phyloP scores from a whole-genome alignment of 2,113 vertebrate genomes.

The Atrichornis clamosus region DNA sequence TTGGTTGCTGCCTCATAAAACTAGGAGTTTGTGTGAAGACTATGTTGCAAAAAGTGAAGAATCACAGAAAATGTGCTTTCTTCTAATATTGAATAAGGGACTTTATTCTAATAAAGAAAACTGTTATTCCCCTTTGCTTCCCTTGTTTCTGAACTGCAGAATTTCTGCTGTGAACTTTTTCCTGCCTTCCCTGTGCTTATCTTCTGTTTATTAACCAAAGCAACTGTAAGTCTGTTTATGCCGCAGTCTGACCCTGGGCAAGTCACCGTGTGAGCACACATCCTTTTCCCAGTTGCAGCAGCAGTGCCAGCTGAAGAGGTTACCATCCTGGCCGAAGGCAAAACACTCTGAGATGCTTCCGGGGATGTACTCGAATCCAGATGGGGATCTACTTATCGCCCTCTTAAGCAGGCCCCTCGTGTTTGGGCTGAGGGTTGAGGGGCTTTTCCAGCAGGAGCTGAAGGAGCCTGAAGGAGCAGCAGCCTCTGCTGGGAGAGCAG shows the following conservation, averaged over 20 bases:
- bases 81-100: background rate
- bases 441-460: background rate
- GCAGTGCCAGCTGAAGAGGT: background rate
- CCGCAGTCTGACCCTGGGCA: background rate
- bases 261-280: background rate
- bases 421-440: background rate
- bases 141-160: background rate
- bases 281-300: background rate
- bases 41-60: background rate
- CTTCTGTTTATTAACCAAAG: conserved; percentile 1
- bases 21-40: background rate
- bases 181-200: background rate
- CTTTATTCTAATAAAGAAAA: background rate
- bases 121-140: background rate
- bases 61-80: background rate
- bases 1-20: conserved; percentile 3
- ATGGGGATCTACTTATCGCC: background rate
- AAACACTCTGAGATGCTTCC: background rate
- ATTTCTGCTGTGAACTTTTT: background rate
- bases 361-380: background rate
- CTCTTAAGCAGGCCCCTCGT: background rate
- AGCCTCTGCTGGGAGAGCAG: background rate
- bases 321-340: background rate
- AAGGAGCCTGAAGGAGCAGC: background rate
- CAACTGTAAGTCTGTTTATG: background rate